These are phyloP conservation scores for Globodera rostochiensis DNA, from an alignment of 1,140 invertebrate genomes.

Conservation along the genomic window DNA sequence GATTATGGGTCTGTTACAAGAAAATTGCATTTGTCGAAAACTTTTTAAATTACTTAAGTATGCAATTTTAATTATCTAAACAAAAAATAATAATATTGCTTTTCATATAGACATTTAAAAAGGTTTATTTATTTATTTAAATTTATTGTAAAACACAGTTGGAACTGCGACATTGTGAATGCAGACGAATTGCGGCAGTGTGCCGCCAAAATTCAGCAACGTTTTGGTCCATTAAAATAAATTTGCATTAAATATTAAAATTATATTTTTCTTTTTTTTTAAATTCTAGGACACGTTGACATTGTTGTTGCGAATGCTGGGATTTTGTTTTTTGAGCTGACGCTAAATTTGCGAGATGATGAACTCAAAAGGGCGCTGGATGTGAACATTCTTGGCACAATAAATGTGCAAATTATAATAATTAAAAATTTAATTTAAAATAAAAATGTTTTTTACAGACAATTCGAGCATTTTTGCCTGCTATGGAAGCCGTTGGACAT, in stretches of 20 bases:
- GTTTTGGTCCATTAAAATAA: constrained; percentile 49
- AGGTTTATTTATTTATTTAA: no score
- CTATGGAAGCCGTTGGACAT: constrained; percentile 53
- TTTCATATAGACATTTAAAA: no score
- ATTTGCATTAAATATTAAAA: not conserved
- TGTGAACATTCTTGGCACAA: constrained; percentile 61
- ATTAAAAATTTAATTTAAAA: not conserved
- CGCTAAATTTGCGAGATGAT: constrained; percentile 51
- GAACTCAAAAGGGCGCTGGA: constrained; percentile 53
- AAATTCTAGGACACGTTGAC: constrained; percentile 42
- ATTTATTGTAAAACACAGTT: constrained; percentile 7
- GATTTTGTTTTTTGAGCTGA: constrained; percentile 57
- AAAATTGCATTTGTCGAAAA: no score
- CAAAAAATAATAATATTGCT: no score
- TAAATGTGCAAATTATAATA: constrained; percentile 41
- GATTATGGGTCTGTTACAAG: no score
- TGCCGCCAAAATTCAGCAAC: constrained; percentile 42
- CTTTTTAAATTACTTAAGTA: no score
- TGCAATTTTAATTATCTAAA: no score
- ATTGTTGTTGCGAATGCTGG: constrained; percentile 65
- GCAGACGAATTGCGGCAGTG: constrained; percentile 39
- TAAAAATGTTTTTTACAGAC: constrained; percentile 45
- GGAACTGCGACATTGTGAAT: constrained; percentile 50
- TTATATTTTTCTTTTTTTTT: no score
- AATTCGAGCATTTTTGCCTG: constrained; percentile 59